These are phyloP conservation scores for Scolopax rusticola DNA, from an alignment of 2,797 vertebrate genomes.

Conservation along the genomic window DNA sequence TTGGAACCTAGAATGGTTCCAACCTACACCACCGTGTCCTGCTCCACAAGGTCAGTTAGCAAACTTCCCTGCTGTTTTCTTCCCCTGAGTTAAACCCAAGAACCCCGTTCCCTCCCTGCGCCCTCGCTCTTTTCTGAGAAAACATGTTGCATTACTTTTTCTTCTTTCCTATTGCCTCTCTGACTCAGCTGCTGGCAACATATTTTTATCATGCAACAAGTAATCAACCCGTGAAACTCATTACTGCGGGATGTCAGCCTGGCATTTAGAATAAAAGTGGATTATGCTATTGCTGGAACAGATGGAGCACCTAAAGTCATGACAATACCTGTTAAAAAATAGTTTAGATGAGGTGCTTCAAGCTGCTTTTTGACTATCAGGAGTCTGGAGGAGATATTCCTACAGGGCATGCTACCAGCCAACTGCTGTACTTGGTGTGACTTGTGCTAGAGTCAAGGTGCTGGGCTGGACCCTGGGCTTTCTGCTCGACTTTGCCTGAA, in stretches of 20 bases:
- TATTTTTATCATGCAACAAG: conserved; percentile 12
- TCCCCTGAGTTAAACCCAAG: not conserved
- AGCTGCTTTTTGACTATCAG: not conserved
- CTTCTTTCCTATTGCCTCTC: not conserved
- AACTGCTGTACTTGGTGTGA: not conserved
- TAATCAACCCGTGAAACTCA: not conserved
- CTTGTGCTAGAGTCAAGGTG: not conserved
- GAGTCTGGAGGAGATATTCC: not conserved
- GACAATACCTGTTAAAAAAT: not conserved
- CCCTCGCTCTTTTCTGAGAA: not conserved
- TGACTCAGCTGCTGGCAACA: not conserved
- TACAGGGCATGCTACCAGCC: not conserved
- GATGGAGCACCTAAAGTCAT: not conserved
- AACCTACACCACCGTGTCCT: fast-evolving
- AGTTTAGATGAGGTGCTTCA: not conserved
- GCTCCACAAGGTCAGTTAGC: not conserved
- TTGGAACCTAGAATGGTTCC: not conserved
- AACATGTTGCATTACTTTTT: not conserved
- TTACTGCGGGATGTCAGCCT: not conserved
- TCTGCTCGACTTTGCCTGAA: not conserved
- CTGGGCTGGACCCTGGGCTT: not conserved
- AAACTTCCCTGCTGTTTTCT: not conserved
- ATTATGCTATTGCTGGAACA: not conserved
- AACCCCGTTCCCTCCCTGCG: fast-evolving
- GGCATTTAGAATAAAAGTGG: not conserved